phyloP scores from a whole-genome alignment of 2,113 vertebrate species.

The Spermophilus dauricus region DNA sequence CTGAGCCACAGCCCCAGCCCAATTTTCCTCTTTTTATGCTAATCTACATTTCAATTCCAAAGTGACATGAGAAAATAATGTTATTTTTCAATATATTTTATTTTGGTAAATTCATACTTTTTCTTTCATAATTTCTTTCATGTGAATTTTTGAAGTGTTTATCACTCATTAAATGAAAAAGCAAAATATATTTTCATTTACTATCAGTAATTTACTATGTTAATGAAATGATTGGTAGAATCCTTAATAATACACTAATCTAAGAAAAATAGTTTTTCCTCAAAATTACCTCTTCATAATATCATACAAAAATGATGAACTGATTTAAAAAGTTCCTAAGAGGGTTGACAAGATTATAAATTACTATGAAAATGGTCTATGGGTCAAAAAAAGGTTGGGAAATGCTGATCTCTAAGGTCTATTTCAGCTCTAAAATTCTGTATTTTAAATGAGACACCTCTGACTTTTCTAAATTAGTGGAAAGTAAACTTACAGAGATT shows the following conservation, averaged over 20 bases:
- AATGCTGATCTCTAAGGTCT: slow-evolving; percentile 71
- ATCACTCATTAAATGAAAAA: slow-evolving; percentile 47
- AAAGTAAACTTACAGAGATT: slow-evolving; percentile 58
- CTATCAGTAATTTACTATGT: not conserved
- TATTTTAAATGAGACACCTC: slow-evolving; percentile 74
- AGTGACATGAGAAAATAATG: slow-evolving; percentile 58
- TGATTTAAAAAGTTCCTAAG: slow-evolving; percentile 73
- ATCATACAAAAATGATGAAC: slow-evolving; percentile 78
- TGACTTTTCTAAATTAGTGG: slow-evolving; percentile 75
- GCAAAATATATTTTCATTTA: slow-evolving; percentile 59
- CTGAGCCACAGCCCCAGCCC: too few species aligned
- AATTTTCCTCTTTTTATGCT: slow-evolving; percentile 17
- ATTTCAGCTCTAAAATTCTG: slow-evolving; percentile 68
- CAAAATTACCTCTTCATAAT: slow-evolving; percentile 73
- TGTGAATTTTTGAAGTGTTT: slow-evolving; percentile 58
- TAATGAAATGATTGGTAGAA: slow-evolving; percentile 53
- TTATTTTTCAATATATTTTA: slow-evolving; percentile 48
- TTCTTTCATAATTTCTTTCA: slow-evolving; percentile 59
- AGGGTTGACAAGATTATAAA: slow-evolving; percentile 74
- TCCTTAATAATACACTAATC: slow-evolving; percentile 64
- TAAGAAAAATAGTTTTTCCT: slow-evolving; percentile 68
- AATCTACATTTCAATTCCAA: slow-evolving; percentile 60
- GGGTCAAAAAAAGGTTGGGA: slow-evolving; percentile 70
- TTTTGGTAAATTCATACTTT: slow-evolving; percentile 49
- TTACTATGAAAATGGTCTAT: slow-evolving; percentile 69